Evolutionary conservation across 2,113 vertebrate genomes (phyloP).

Genomic region (Manacus vitellinus): DNA sequence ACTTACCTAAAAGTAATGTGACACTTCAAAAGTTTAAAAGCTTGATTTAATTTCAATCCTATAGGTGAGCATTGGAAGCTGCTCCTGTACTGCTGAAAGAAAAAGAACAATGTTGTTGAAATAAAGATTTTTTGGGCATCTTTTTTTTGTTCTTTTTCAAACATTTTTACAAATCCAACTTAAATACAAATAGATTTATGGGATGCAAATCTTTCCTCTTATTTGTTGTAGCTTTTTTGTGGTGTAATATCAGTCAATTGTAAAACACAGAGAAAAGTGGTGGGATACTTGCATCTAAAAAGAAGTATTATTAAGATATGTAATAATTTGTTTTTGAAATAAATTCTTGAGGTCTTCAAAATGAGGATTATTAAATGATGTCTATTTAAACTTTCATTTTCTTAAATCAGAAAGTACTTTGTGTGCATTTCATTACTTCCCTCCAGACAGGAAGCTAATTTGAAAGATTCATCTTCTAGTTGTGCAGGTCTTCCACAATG

Average conservation of each 20-base stretch:
- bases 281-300: neutral
- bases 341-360: neutral
- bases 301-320: neutral
- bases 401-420: neutral
- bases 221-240: neutral
- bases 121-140: neutral
- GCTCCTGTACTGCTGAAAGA: neutral
- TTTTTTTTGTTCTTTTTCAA: neutral
- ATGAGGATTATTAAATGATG: neutral
- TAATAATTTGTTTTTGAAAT: neutral
- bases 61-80: neutral
- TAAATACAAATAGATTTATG: neutral
- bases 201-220: neutral
- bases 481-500: neutral
- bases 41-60: neutral
- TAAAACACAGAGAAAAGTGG: neutral
- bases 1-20: accelerated
- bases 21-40: neutral
- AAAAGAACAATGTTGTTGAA: neutral
- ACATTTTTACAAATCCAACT: neutral
- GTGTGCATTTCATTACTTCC: neutral
- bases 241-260: neutral
- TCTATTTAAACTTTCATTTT: neutral
- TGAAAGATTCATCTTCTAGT: neutral
- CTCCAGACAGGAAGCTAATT: neutral